Evolutionary conservation across 2,113 vertebrate genomes (phyloP).

Genomic region (Acrocephalus arundinaceus): DNA sequence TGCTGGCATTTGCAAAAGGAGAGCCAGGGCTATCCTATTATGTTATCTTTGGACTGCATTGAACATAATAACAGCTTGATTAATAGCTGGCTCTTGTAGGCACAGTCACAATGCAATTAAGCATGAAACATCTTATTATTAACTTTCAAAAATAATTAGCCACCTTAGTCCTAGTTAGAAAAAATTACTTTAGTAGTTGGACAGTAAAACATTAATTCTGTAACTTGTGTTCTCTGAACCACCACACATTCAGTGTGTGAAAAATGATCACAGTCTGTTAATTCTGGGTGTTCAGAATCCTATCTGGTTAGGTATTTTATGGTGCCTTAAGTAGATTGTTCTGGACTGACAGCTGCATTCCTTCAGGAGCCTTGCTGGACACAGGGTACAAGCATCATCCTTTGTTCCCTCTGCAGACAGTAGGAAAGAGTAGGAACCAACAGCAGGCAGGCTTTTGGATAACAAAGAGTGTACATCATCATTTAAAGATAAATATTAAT

Average conservation of each 20-base stretch:
- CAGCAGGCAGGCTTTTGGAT: neutral
- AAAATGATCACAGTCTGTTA: neutral
- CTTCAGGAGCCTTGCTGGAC: neutral
- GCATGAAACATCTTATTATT: neutral
- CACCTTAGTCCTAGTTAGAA: neutral
- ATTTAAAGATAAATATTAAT: neutral
- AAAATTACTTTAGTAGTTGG: neutral
- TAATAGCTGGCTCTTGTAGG: neutral
- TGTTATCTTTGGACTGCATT: neutral
- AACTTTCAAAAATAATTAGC: constrained; percentile 6
- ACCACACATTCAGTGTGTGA: neutral
- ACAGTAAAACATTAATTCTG: neutral
- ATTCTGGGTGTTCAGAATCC: neutral
- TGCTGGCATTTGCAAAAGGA: neutral
- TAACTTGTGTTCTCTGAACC: neutral
- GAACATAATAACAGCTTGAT: neutral
- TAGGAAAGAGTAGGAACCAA: neutral
- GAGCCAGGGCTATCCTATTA: neutral
- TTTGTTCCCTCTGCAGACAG: neutral
- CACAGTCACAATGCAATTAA: neutral
- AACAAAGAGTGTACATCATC: fast-evolving
- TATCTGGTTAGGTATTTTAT: neutral
- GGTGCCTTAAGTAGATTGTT: neutral
- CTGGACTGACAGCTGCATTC: neutral
- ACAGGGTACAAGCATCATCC: neutral